Conservation (phyloP, 2,113 vertebrate genomes). For the Neodontobutis hainanensis region DNA sequence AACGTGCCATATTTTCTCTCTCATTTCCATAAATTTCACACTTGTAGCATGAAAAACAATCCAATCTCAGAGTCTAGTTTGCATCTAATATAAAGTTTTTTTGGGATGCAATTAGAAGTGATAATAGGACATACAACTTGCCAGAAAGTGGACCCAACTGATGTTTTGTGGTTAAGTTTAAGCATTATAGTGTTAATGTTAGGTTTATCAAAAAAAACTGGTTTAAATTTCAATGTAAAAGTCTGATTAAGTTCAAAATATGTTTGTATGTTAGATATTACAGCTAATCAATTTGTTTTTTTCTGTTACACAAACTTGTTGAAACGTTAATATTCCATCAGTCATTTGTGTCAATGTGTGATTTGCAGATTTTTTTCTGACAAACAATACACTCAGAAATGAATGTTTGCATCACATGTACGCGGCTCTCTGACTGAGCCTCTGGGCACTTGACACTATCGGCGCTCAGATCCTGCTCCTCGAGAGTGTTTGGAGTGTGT, state of each 20-base stretch:
- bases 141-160: no score
- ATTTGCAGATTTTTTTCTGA: not conserved
- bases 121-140: no score
- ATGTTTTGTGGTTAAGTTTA: no score
- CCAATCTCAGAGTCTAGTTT: no score
- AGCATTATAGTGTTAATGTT: no score
- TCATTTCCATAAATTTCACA: conserved; percentile 67
- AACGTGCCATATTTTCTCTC: conserved; percentile 55
- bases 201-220: no score
- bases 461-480: conserved; percentile 57
- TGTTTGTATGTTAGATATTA: no score
- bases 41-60: not conserved
- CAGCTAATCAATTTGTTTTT: no score
- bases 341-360: not conserved
- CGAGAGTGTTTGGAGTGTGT: conserved; percentile 70
- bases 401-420: conserved; percentile 25
- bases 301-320: not conserved
- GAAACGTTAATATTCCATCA: not conserved
- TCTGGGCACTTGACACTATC: conserved; percentile 63
- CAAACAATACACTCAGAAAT: conserved; percentile 25
- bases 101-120: no score
- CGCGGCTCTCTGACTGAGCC: conserved; percentile 44
- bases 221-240: no score
- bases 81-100: no score
- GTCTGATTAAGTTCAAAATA: no score